A percentile compares a stretch with the other conserved stretches of the same genome.
Conservation (phyloP, 2,113 vertebrate genomes). For the Setophaga petechia region DNA sequence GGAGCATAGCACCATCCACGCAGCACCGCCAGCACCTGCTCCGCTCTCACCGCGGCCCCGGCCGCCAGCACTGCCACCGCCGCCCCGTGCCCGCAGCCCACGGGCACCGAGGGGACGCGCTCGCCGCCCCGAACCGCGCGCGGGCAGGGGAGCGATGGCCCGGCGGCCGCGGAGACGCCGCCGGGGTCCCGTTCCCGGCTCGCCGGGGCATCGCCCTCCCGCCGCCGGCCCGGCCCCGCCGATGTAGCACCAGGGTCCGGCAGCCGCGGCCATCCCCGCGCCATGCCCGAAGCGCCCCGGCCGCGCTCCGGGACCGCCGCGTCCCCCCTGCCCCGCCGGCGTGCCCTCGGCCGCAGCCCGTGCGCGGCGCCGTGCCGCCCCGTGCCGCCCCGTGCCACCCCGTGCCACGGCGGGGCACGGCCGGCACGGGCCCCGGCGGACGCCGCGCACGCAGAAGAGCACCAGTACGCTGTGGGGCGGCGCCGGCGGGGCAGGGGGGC, state of each 20-base stretch:
- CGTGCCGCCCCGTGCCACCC: no score
- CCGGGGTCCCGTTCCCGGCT: background rate
- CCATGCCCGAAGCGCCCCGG: background rate
- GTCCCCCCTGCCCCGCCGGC: background rate
- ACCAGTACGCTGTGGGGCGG: conserved; percentile 17
- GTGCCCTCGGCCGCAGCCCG: background rate
- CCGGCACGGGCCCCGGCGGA: background rate
- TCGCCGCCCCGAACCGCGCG: background rate
- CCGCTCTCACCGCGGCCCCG: background rate
- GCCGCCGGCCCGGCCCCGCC: background rate
- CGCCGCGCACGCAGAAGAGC: conserved; percentile 45
- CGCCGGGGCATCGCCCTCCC: background rate
- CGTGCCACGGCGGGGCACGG: background rate
- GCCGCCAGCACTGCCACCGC: no score
- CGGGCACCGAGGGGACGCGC: background rate
- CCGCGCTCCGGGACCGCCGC: background rate
- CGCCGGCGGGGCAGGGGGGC: background rate
- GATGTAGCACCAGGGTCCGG: conserved; percentile 37
- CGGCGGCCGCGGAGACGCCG: background rate
- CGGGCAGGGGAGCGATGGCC: background rate
- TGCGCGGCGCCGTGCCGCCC: background rate
- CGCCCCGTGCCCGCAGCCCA: no score
- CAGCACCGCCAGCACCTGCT: background rate
- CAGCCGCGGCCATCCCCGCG: background rate
- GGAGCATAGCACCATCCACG: conserved; percentile 40